Evolutionary conservation across 2,797 vertebrate genomes (phyloP).

Genomic region (Craterocephalus amniculus): DNA sequence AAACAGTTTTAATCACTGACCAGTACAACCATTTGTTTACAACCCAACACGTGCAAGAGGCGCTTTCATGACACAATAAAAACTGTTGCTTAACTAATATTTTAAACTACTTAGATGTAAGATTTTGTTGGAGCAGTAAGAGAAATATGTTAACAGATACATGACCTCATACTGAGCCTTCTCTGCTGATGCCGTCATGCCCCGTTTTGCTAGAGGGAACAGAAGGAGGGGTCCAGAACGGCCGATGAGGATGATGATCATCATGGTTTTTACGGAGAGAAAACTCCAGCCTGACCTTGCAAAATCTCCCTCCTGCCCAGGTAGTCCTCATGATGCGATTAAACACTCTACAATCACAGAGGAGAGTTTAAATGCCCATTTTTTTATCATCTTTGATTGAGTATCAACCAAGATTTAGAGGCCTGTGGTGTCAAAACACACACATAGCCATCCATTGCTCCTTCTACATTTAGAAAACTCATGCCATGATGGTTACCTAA

Average conservation of each 20-base stretch:
- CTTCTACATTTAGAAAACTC: conserved; percentile 74
- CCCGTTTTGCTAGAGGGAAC: conserved; percentile 45
- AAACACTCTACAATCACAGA: not conserved
- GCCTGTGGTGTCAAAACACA: not conserved
- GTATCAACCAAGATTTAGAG: conserved; percentile 11
- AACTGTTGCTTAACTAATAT: not conserved
- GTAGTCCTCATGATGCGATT: not conserved
- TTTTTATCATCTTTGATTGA: not conserved
- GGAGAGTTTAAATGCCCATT: not conserved
- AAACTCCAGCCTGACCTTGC: not conserved
- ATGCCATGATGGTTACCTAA: conserved; percentile 67
- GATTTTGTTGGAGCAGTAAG: not conserved
- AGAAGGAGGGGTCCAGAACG: conserved; percentile 40
- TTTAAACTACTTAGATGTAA: not conserved
- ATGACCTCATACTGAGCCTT: conserved; percentile 1
- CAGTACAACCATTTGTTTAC: conserved; percentile 58
- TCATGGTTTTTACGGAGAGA: conserved; percentile 12
- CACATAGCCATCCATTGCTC: conserved; percentile 39
- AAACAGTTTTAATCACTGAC: conserved; percentile 68
- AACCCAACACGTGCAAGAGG: conserved; percentile 47
- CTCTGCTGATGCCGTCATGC: conserved; percentile 35
- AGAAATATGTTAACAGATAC: not conserved
- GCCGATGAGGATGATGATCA: conserved; percentile 40
- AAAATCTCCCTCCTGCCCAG: not conserved
- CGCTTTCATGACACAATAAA: conserved; percentile 18